These are phyloP conservation scores for Phenganax subtilis DNA, from an alignment of 92 coral and sea anemone species.

Conservation along the genomic window DNA sequence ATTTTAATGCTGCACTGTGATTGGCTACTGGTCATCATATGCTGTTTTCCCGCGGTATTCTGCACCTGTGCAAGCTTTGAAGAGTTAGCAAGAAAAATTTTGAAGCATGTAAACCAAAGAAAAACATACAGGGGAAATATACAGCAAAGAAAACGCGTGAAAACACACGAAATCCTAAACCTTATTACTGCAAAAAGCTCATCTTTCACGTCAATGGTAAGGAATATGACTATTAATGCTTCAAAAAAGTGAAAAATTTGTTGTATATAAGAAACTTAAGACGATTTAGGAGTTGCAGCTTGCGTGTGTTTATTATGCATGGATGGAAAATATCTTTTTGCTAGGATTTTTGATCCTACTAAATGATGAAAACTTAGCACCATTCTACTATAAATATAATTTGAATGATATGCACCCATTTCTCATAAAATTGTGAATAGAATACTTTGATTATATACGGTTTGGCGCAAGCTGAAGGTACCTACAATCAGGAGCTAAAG, in stretches of 20 bases:
- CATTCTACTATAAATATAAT: no score
- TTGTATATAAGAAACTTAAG: not conserved
- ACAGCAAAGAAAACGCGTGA: not conserved
- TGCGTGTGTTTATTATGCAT: no score
- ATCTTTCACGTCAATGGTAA: not conserved
- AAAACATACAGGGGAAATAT: no score
- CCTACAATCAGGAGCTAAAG: no score
- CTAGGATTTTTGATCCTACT: no score
- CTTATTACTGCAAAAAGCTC: not conserved
- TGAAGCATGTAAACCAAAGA: conserved; percentile 24
- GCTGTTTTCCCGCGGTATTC: conserved; percentile 91
- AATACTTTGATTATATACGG: no score
- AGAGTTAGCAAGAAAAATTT: conserved; percentile 93
- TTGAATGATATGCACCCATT: no score
- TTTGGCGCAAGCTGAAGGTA: no score
- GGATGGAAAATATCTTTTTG: no score
- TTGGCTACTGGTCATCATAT: conserved; percentile 77
- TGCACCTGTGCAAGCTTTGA: conserved; percentile 69
- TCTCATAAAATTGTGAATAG: no score
- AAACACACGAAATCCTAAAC: not conserved
- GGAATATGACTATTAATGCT: not conserved
- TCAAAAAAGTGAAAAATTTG: not conserved
- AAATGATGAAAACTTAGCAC: no score
- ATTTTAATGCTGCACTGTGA: conserved; percentile 72
- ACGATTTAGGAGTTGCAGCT: not conserved